A percentile compares a stretch with the other conserved stretches of the same genome.
These are phyloP conservation scores for Gila robusta DNA, from an alignment of 2,797 vertebrate species.

Conservation along the genomic window DNA sequence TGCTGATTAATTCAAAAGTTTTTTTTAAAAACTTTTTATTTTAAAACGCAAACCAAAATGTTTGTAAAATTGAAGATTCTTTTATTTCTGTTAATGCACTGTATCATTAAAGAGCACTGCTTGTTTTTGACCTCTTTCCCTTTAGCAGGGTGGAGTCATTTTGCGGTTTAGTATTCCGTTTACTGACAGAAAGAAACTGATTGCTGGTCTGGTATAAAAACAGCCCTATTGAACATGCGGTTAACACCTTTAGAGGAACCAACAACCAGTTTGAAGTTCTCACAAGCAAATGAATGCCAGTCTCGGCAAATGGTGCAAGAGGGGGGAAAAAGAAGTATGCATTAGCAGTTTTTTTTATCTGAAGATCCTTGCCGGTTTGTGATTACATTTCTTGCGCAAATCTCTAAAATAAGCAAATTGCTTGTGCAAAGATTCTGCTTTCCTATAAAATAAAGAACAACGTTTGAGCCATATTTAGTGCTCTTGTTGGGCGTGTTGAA, in stretches of 20 bases:
- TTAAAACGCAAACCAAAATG: background rate
- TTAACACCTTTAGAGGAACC: slow-evolving; percentile 74
- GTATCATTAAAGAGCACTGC: slow-evolving; percentile 30
- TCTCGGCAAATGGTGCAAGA: slow-evolving; percentile 21
- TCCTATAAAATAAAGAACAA: background rate
- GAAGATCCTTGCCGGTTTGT: slow-evolving; percentile 3
- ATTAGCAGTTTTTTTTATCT: slow-evolving; percentile 27
- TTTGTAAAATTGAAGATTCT: background rate
- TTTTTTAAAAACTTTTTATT: too few relatives aligned
- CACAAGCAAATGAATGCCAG: slow-evolving; percentile 57
- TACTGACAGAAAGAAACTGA: slow-evolving; percentile 77
- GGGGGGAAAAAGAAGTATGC: background rate
- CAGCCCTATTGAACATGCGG: slow-evolving; percentile 66
- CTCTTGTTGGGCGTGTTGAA: slow-evolving; percentile 5
- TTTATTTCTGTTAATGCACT: background rate
- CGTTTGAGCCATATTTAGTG: background rate
- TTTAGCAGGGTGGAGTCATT: slow-evolving; percentile 59
- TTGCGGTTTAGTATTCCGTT: slow-evolving; percentile 63
- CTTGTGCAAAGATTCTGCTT: background rate
- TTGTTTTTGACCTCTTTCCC: slow-evolving; percentile 48
- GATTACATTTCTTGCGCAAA: slow-evolving; percentile 8
- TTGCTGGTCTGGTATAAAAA: slow-evolving; percentile 69
- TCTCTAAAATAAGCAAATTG: slow-evolving; percentile 12
- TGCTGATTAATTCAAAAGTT: background rate
- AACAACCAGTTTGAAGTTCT: slow-evolving; percentile 64